phyloP scores from a whole-genome alignment of 2,797 vertebrate genomes.

The Mormyrus hasselquistii region DNA sequence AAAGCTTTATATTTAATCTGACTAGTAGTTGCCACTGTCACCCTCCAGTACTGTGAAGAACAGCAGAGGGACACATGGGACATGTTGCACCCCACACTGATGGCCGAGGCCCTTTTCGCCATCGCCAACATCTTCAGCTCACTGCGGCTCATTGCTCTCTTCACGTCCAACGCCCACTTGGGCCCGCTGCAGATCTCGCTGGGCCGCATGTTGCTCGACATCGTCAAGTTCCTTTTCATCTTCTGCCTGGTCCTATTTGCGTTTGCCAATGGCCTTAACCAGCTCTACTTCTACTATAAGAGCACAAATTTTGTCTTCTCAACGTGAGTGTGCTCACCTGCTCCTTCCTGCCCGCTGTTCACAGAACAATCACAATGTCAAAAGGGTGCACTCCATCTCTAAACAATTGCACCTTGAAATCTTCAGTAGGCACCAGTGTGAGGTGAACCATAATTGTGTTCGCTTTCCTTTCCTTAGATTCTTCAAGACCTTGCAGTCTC shows the following conservation, averaged over 20 bases:
- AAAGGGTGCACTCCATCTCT: background rate
- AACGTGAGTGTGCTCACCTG: slow-evolving; percentile 72
- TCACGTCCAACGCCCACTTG: slow-evolving; percentile 96
- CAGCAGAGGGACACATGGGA: slow-evolving; percentile 73
- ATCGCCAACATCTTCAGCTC: slow-evolving; percentile 99
- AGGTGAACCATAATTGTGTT: background rate
- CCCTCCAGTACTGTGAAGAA: slow-evolving; percentile 69
- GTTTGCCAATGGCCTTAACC: slow-evolving; percentile 95
- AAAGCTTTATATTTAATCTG: background rate
- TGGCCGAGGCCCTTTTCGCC: slow-evolving; percentile 91
- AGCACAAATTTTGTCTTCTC: slow-evolving; percentile 70
- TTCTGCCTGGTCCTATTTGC: slow-evolving; percentile 93
- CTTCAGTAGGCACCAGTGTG: background rate
- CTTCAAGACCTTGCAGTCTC: slow-evolving; percentile 91
- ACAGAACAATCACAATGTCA: background rate
- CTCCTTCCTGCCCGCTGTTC: background rate
- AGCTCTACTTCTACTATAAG: slow-evolving; percentile 92
- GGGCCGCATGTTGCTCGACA: slow-evolving; percentile 94
- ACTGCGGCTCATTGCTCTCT: slow-evolving; percentile 89
- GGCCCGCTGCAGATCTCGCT: slow-evolving; percentile 95
- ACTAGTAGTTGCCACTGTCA: background rate
- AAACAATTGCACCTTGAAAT: background rate
- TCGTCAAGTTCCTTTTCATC: slow-evolving; percentile 97
- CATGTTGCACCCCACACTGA: slow-evolving; percentile 92
- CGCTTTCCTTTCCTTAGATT: slow-evolving; percentile 59